A percentile compares a stretch with the other conserved stretches of the same genome.
Evolutionary conservation across 2,888 invertebrate genomes (phyloP).

Genomic region (Tetrapedia diversipes): DNA sequence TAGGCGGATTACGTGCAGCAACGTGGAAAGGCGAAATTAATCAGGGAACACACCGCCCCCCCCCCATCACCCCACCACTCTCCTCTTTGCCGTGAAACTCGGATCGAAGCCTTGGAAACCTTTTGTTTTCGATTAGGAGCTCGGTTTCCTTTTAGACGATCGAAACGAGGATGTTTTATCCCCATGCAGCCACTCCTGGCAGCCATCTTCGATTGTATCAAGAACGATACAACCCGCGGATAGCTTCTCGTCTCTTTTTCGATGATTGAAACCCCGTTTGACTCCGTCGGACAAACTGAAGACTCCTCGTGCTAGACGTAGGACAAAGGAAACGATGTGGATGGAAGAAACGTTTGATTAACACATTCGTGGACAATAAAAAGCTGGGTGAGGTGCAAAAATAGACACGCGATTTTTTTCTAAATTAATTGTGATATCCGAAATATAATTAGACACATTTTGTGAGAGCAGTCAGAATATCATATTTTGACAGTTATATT

Average conservation of each 20-base stretch:
- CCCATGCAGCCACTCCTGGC: conserved; percentile 28
- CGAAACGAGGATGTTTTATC: conserved; percentile 43
- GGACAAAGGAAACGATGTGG: not conserved
- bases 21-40: conserved; percentile 69
- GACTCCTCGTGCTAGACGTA: not conserved
- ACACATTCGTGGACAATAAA: too few relatives aligned
- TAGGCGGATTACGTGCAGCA: conserved; percentile 69
- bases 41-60: conserved; percentile 55
- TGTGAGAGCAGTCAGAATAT: too few relatives aligned
- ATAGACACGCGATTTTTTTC: too few relatives aligned
- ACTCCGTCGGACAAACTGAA: not conserved
- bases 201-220: conserved; percentile 38
- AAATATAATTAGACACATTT: too few relatives aligned
- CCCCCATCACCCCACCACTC: not conserved
- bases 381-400: too few relatives aligned
- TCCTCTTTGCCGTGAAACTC: conserved; percentile 18
- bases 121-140: conserved; percentile 58
- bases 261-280: conserved; percentile 21
- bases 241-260: conserved; percentile 20
- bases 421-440: too few relatives aligned
- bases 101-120: conserved; percentile 48
- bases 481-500: too few relatives aligned
- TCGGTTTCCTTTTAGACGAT: conserved; percentile 26
- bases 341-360: conserved; percentile 27
- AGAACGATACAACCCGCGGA: conserved; percentile 28